phyloP scores from a whole-genome alignment of 2,113 vertebrate species.

The Oryzias melastigma region DNA sequence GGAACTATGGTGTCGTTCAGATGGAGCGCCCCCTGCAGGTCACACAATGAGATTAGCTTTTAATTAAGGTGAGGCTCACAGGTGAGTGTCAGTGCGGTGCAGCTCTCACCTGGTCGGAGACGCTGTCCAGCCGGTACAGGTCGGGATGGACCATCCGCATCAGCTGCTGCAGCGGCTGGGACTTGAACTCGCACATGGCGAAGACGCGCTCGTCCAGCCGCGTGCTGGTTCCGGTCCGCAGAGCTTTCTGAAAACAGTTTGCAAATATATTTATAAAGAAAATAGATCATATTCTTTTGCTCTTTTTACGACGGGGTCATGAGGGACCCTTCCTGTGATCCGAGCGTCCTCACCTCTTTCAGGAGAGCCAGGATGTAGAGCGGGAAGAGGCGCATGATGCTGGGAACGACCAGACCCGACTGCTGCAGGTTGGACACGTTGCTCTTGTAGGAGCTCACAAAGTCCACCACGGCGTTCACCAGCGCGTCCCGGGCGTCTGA shows the following conservation, averaged over 20 bases:
- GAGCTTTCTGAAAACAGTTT: conserved; percentile 83
- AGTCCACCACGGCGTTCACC: conserved; percentile 91
- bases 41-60: not conserved
- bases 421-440: conserved; percentile 87
- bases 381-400: conserved; percentile 87
- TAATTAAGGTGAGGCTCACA: no score
- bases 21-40: conserved; percentile 86
- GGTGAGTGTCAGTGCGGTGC: no score
- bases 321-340: not conserved
- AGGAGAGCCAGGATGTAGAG: conserved; percentile 92
- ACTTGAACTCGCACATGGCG: conserved; percentile 97
- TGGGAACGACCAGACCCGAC: conserved; percentile 83
- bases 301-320: not conserved
- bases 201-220: conserved; percentile 94
- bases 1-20: conserved; percentile 88
- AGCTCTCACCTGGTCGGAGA: conserved; percentile 87
- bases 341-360: conserved; percentile 83
- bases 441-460: conserved; percentile 83
- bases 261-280: no score
- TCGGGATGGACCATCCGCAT: conserved; percentile 93
- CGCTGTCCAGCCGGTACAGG: conserved; percentile 91
- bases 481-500: conserved; percentile 92
- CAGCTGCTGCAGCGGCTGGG: conserved; percentile 88
- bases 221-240: conserved; percentile 90
- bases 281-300: no score